Evolutionary conservation across 1,140 invertebrate species (phyloP).

Genomic region (Drosophila pseudoananassae): DNA sequence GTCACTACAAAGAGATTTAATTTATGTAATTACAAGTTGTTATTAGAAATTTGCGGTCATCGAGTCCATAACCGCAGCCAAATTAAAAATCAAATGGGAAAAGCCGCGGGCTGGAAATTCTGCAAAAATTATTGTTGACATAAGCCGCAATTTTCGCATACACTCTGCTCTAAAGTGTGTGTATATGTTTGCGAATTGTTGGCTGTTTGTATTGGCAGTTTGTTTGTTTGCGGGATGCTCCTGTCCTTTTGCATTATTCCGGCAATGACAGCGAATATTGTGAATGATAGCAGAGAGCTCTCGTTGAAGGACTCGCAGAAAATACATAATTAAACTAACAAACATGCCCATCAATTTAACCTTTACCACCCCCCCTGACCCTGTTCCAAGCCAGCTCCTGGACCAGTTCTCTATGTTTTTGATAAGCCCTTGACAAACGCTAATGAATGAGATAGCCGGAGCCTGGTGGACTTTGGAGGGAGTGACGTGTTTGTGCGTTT

Average conservation of each 20-base stretch:
- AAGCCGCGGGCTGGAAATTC: slow-evolving; percentile 35
- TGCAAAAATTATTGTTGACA: slow-evolving; percentile 57
- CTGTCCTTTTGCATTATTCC: slow-evolving; percentile 65
- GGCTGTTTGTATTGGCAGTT: slow-evolving; percentile 35
- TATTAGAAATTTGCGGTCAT: slow-evolving; percentile 49
- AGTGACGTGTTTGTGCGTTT: slow-evolving; percentile 42
- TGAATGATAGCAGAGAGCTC: slow-evolving; percentile 39
- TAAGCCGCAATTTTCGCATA: slow-evolving; percentile 14
- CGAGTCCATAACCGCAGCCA: slow-evolving; percentile 25
- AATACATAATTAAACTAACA: slow-evolving; percentile 75
- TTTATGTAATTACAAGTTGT: slow-evolving; percentile 50
- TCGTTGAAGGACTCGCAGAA: slow-evolving; percentile 19
- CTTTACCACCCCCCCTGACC: neutral
- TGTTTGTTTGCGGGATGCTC: slow-evolving; percentile 32
- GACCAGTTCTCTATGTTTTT: slow-evolving; percentile 40
- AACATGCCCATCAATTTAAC: slow-evolving; percentile 49
- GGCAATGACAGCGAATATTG: slow-evolving; percentile 56
- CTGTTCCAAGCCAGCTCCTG: neutral
- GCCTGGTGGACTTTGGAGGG: neutral
- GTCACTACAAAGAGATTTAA: slow-evolving; percentile 31
- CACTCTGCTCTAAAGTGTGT: neutral
- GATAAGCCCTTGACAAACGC: slow-evolving; percentile 61
- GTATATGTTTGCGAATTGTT: slow-evolving; percentile 21
- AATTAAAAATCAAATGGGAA: slow-evolving; percentile 67
- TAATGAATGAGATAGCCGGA: slow-evolving; percentile 45